Base-by-base conservation (phyloP, 2,113 vertebrate genomes). In the Coregonus clupeaformis region DNA sequence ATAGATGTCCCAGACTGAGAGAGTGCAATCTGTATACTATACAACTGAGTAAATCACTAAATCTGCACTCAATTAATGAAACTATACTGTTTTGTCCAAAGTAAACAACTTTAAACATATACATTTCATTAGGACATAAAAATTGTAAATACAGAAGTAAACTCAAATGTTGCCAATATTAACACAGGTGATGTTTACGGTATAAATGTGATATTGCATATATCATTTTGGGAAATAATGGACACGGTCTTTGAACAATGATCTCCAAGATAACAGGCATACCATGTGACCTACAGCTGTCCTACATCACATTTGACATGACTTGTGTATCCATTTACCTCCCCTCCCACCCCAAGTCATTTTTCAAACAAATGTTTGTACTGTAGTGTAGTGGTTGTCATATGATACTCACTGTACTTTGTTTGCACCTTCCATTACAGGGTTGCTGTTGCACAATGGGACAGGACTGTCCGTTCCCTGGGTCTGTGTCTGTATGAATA, bases 401-500 rank as follows among this genome's bases (percentile, higher is more conserved):
- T 49, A 49, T 49, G 12, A 49, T 49, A 12, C 47, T 49, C 18
- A 59, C 57, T 22, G 57, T 36, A 36, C 32, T 36, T 36, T n/a
- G 11, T 20, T 59, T 20, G 57, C 20, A 59, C 5, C 18, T 22
- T 59, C 57, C 57, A 59, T n/a, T 59, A 1, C 57, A 60, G 6
- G n/a, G 18, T 22, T 7, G 18, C n/a, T n/a, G 57, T 60, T 60
- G 57, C 57, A 20, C n/a, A 5, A 60, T 60, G 57, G 18, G 5
- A 60, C 57, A 60, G 57, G n/a, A 3, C n/a, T 60, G 57, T 22
- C 6, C 22, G 57, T 20, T 6, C 14, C 14, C 6, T 27, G 27
- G 2, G 13, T 42, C 1, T 29, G n/a, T 6, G 76, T 66, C 25
- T 47, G 47, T 11, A 9, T 91, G 71, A 91, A 87, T 89, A 86